Base-by-base conservation (phyloP, 1,140 invertebrate species). In the Acromyrmex charruanus region DNA sequence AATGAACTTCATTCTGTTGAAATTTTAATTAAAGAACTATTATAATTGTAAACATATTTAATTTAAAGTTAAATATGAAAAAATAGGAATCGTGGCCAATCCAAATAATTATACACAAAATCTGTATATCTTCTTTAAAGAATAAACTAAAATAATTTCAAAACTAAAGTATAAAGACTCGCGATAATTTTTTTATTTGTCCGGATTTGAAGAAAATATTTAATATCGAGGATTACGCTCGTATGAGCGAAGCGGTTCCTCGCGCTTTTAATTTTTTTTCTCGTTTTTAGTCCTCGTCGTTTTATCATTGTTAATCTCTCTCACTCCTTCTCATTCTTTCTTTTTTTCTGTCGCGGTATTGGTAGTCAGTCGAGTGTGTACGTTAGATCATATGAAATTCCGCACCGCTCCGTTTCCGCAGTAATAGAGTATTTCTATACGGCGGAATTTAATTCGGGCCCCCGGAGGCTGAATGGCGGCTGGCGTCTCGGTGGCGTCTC, bases 371-470 rank as follows among this genome's bases (percentile, higher is more conserved):
- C 69, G 51, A 72, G 69, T 55, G 69, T 82, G 68, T 82, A 82
- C 12, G 80, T 82, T 82, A 74, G 49, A 35, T 84, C 86, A 85
- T 74, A 79, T 87, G 80, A 85, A 75, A 79, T 86, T 80, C 77
- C 84, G 65, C 61, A 35, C 18, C 77, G 53, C 68, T 59, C 65
- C 77, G 44, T 69, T 82, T 82, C 69, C 68, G n/a, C 55, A 58
- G 85, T 87, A 85, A 87, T 87, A 85, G 59, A 87, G 80, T 74
- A 59, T 74, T 74, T 71, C 69, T 85, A 75, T 85, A 87, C 65
- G 35, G 35, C 53, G 86, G 86, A 87, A 87, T 87, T 87, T 87
- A 87, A 87, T 87, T 87, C 80, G 63, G 71, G 66, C 31, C 65
- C 39, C 6, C 31, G 53, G 16, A 55, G 44, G 86, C 25, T 82